These are phyloP conservation scores for Strix occidentalis DNA, from an alignment of 2,797 vertebrate species.

Conservation along the genomic window DNA sequence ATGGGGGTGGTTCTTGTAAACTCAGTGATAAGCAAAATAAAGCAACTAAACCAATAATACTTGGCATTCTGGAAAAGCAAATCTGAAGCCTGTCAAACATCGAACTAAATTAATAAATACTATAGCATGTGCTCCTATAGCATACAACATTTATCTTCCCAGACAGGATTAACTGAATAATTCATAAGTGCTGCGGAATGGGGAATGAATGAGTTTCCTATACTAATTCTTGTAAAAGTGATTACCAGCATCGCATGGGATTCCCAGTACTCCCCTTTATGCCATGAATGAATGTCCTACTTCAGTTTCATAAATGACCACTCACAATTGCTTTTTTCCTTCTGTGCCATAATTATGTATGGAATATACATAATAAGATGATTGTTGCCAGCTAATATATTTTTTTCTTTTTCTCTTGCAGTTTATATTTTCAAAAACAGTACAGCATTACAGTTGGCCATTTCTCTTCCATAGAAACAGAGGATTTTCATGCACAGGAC, in stretches of 20 bases:
- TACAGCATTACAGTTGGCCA: background rate
- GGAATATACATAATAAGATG: background rate
- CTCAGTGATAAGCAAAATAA: background rate
- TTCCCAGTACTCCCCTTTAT: background rate
- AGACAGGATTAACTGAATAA: conserved; percentile 42
- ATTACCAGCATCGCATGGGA: background rate
- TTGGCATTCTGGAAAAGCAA: background rate
- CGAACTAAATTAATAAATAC: conserved; percentile 4
- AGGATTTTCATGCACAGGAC: background rate
- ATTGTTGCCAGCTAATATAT: background rate
- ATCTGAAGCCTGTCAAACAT: background rate
- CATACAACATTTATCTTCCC: background rate
- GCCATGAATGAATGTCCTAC: background rate
- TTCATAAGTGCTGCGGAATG: conserved; percentile 2
- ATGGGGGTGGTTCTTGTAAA: conserved; percentile 12
- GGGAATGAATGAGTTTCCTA: conserved; percentile 20
- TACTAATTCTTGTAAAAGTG: background rate
- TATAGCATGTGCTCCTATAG: background rate
- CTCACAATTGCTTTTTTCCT: background rate
- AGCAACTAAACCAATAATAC: background rate
- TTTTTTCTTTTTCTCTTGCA: background rate
- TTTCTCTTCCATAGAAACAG: background rate
- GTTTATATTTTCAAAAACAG: background rate
- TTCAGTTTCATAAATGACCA: background rate
- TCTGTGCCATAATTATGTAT: background rate